These are phyloP conservation scores for Xanthorhoe spadicearia DNA, from an alignment of 2,888 invertebrate genomes.

Conservation along the genomic window DNA sequence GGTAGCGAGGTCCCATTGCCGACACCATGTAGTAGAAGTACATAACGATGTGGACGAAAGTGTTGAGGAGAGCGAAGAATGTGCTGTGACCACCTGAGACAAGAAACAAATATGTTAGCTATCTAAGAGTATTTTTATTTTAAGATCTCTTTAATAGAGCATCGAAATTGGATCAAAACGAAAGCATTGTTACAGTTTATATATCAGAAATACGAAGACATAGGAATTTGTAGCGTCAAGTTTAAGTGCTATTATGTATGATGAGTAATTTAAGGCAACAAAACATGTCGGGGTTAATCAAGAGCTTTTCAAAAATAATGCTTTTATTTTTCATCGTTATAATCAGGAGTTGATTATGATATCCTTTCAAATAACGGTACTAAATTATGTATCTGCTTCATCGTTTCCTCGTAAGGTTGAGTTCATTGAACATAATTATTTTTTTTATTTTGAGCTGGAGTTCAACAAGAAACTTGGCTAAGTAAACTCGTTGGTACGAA, in stretches of 20 bases:
- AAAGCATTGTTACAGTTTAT: too few relatives aligned
- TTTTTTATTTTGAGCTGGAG: background rate
- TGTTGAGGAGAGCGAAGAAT: constrained; percentile 96
- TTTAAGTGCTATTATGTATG: too few relatives aligned
- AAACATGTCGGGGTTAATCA: background rate
- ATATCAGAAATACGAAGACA: too few relatives aligned
- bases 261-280: background rate
- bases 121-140: background rate
- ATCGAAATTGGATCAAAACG: too few relatives aligned
- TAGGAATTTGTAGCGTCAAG: too few relatives aligned
- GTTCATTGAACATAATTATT: background rate
- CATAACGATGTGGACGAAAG: constrained; percentile 98
- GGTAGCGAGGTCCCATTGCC: constrained; percentile 96
- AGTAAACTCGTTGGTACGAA: constrained; percentile 15
- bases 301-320: background rate
- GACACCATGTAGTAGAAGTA: constrained; percentile 98
- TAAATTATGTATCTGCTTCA: background rate
- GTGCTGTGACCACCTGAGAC: constrained; percentile 96
- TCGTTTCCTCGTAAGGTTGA: background rate
- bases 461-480: background rate
- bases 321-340: background rate
- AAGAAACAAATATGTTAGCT: background rate
- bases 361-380: background rate
- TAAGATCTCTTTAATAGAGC: too few relatives aligned
- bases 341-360: background rate